phyloP scores from a whole-genome alignment of 2,797 vertebrate genomes.

The Hemibagrus guttatus region DNA sequence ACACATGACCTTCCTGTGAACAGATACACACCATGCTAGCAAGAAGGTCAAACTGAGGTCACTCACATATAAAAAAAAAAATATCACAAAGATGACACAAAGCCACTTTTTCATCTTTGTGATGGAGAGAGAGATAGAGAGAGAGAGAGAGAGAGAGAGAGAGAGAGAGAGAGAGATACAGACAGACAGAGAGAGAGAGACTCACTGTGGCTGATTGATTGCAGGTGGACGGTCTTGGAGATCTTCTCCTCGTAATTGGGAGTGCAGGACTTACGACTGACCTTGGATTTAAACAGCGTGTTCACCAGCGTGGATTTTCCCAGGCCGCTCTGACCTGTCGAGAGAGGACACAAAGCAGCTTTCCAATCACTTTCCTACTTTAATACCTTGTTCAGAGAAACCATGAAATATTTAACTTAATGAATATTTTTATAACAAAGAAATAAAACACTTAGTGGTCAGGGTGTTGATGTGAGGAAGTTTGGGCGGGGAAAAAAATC shows the following conservation, averaged over 20 bases:
- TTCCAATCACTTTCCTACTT: neutral
- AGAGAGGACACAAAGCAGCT: conserved; percentile 28
- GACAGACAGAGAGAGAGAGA: neutral
- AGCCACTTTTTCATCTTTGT: neutral
- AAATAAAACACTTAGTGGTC: neutral
- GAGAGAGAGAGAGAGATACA: neutral
- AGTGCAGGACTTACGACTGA: conserved; percentile 81
- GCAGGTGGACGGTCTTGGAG: conserved; percentile 86
- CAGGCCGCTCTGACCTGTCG: conserved; percentile 90
- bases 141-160: conserved; percentile 14
- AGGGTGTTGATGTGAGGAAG: neutral
- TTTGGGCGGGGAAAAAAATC: neutral
- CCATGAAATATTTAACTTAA: neutral
- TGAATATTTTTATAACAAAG: neutral
- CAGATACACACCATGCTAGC: neutral
- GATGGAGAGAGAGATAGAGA: neutral
- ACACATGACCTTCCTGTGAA: neutral
- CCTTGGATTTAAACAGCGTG: conserved; percentile 95
- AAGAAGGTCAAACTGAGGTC: neutral
- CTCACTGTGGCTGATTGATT: conserved; percentile 84
- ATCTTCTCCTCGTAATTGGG: conserved; percentile 73
- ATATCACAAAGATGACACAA: neutral
- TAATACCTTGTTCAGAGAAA: neutral
- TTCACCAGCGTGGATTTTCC: conserved; percentile 95
- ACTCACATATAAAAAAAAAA: neutral